Evolutionary conservation across 2,797 vertebrate species (phyloP), one percentile per base, ranked within the genome.

Genomic region (Synanceia verrucosa): DNA sequence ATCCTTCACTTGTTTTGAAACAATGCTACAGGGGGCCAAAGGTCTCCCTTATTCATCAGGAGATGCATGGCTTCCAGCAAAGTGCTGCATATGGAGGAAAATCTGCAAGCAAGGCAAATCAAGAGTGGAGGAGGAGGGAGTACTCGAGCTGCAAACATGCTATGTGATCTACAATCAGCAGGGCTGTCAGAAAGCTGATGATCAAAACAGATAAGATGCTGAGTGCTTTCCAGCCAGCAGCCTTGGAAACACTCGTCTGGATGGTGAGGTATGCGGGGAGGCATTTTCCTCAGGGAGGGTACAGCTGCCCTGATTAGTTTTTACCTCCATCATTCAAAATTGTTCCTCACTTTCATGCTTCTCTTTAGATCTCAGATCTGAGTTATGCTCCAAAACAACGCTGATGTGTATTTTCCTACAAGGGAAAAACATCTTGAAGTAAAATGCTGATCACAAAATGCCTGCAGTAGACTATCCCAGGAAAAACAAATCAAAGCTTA

Each of bases 71-170:
- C 80, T 82, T 79, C 73, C 69, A 29, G 48, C 77, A 83, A 88
- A 89, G 48, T 90, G 90, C 87, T 91, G 90, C 80, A 89, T 78
- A 64, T 57, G 84, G 78, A 83, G 81, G 76, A 91, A 91, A 93
- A 89, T 89, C 73, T 89, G 90, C 90, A 86, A 83, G 84, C 80
- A 12, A 79, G 66, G 88, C 86, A 88, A 81, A 88, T 86, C 66
- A 28, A 37, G 51, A 56, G 41, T 10, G 65, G 55, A 14, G 73
- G 70, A 64, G 39, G 70, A 41, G 76, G 70, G 43, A 75, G 71
- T 1, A 9, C 57, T 41, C 24, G 29, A 47, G 71, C 73, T 65
- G 74, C 72, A 84, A 90, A 87, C 83, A 82, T 72, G 70, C 71
- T 31, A 73, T 16, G 66, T 89, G 80, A 87, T 85, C 76, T 87